Conservation (phyloP, 2,797 vertebrate species). For the Anisognathus igniventris region DNA sequence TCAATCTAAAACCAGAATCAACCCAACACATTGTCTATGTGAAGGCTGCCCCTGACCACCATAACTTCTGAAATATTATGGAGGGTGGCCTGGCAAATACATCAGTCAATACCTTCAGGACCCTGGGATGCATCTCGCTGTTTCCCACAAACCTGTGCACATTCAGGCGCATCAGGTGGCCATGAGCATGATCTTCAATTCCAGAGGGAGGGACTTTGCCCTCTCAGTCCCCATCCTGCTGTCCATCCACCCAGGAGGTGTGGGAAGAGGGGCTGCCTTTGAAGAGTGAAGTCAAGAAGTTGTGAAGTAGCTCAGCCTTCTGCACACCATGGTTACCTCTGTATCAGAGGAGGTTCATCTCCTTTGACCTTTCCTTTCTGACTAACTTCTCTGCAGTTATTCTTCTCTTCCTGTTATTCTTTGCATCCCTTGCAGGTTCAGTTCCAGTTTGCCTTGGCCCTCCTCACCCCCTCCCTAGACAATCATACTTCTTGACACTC, state of each 20-base stretch:
- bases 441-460: not conserved
- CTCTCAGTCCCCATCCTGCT: too few species aligned
- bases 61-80: not conserved
- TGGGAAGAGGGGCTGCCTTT: not conserved
- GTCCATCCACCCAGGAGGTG: not conserved
- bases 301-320: not conserved
- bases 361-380: too few species aligned
- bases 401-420: not conserved
- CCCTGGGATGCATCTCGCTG: not conserved
- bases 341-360: not conserved
- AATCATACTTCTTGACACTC: too few species aligned
- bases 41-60: not conserved
- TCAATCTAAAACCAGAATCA: not conserved
- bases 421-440: not conserved
- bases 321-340: not conserved
- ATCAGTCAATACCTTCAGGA: not conserved
- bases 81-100: not conserved
- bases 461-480: not conserved
- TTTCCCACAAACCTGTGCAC: not conserved
- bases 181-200: not conserved
- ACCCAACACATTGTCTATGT: not conserved
- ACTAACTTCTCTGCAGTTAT: not conserved
- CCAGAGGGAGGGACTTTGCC: not conserved
- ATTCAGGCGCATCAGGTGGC: not conserved
- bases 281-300: not conserved